Conservation (phyloP, 1,140 invertebrate genomes). For the Pachypsylla venusta region DNA sequence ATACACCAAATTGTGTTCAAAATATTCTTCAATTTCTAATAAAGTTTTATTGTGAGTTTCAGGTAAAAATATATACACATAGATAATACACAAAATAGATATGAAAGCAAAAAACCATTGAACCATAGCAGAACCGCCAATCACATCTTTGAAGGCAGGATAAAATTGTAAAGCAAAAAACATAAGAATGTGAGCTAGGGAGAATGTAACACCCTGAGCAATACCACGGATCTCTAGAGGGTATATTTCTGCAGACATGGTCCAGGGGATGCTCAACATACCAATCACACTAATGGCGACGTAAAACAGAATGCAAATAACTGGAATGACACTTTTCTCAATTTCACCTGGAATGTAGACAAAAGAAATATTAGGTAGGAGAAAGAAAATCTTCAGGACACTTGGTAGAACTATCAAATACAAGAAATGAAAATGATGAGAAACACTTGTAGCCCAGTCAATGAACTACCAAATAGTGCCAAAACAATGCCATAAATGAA, state of each 20-base stretch:
- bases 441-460: too few species aligned
- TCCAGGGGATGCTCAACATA: conserved; percentile 41
- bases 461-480: too few species aligned
- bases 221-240: conserved; percentile 41
- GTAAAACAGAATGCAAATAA: conserved; percentile 36
- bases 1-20: conserved; percentile 33
- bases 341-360: conserved; percentile 15
- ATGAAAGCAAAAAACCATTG: conserved; percentile 54
- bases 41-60: conserved; percentile 55
- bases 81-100: conserved; percentile 38
- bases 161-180: conserved; percentile 38
- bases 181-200: conserved; percentile 38
- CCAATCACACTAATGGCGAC: conserved; percentile 41
- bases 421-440: too few species aligned
- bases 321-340: conserved; percentile 26
- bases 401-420: too few species aligned
- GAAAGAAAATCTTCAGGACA: too few species aligned
- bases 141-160: conserved; percentile 29
- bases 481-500: too few species aligned
- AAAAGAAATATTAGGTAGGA: neutral
- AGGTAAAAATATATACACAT: conserved; percentile 45
- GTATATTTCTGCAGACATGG: conserved; percentile 43
- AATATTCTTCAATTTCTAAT: conserved; percentile 48
- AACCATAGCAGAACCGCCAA: conserved; percentile 38
- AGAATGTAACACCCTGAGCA: conserved; percentile 35